These are phyloP conservation scores for Micromys minutus DNA, from an alignment of 2,113 vertebrate species.

Conservation along the genomic window DNA sequence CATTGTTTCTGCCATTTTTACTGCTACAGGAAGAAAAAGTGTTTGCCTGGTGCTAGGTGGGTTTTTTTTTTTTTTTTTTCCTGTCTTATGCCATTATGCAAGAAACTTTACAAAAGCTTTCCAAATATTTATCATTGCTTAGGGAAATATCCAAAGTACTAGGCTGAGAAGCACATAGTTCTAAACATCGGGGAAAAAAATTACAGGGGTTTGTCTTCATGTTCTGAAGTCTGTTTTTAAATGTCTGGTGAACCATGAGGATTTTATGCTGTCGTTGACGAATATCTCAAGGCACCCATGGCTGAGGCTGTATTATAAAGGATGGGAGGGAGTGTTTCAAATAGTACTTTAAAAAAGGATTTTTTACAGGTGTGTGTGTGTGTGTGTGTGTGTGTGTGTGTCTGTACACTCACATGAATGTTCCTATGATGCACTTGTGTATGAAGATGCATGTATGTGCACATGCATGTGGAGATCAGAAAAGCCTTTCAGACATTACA, in stretches of 20 bases:
- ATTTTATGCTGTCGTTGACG: not conserved
- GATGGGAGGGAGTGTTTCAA: not conserved
- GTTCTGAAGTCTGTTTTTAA: slow-evolving; percentile 21
- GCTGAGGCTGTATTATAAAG: not conserved
- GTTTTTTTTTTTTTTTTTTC: slow-evolving; percentile 21
- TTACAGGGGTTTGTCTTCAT: not conserved
- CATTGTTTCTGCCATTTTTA: slow-evolving; percentile 72
- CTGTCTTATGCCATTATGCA: slow-evolving; percentile 44
- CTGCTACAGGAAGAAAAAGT: slow-evolving; percentile 61
- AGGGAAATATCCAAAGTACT: slow-evolving; percentile 54
- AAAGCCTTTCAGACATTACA: not conserved
- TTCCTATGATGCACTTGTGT: not conserved
- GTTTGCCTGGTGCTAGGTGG: slow-evolving; percentile 50
- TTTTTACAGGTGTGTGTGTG: not conserved
- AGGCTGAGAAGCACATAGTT: slow-evolving; percentile 10
- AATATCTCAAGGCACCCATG: not conserved
- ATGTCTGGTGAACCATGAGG: not conserved
- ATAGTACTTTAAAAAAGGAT: not conserved
- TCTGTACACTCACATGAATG: not conserved
- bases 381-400: not conserved
- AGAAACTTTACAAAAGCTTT: slow-evolving; percentile 66
- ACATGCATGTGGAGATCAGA: not conserved
- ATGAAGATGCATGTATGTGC: not conserved
- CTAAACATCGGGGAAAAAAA: not conserved
- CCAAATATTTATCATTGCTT: slow-evolving; percentile 76